Base-by-base conservation (phyloP, 2,797 vertebrate species). In the Sebastes oblongus region DNA sequence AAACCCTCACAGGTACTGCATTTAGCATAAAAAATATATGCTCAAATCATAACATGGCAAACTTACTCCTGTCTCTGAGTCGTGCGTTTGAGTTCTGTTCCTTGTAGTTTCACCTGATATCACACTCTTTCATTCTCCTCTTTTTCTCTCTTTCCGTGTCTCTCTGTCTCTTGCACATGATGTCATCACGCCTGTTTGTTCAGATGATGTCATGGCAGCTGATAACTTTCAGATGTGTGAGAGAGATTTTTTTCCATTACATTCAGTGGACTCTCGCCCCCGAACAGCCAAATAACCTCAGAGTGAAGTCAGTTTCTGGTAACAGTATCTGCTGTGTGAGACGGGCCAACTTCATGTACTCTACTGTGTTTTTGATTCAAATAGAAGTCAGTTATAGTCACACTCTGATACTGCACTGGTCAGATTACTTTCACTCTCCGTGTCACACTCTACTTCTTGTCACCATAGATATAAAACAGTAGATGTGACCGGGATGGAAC, bases 171-270 rank as follows among this genome's bases (percentile, higher is more conserved):
- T 14, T 3, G 10, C 34, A 18, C 64, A 30, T 85, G 72, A 84
- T 80, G 85, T 84, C 82, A 86, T 68, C 61, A 78, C 0, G 77
- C 52, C 72, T 77, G 55, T 55, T 78, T 78, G 61, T 58, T 64
- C 61, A 32, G 62, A 79, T 84, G 85, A 89, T 79, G 77, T 86
- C 81, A 77, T 75, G 66, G 61, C 64, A 32, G 32, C 69, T 86
- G 79, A 86, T 87, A 29, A 61, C 59, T 87, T 78, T 85, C 88
- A 90, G 82, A 90, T 88, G 84, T 83, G 60, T 18, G 56, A 55
- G 54, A 59, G 0, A 62, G 46, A 42, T 50, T 74, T 72, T 82
- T 78, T 82, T 80, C 82, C 68, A 59, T 74, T 69, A 62, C 82
- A 76, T 76, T 62, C 59, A 58, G 54, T 54, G 27, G 58, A 83